Conservation (phyloP, 2,888 invertebrate genomes). For the Andrena praecox region DNA sequence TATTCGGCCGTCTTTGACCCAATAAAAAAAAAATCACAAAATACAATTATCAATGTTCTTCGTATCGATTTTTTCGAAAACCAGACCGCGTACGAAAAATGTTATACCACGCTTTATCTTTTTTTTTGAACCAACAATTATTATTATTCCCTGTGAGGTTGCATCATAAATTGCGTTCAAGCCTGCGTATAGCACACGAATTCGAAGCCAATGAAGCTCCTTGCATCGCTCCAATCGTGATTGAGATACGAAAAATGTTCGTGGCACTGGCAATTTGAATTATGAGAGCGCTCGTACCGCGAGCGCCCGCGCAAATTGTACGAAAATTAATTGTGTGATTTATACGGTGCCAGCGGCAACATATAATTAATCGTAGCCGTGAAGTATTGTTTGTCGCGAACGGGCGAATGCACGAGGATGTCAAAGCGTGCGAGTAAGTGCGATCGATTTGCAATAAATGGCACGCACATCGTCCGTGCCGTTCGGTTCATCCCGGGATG, state of each 20-base stretch:
- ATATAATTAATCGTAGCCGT: constrained; percentile 81
- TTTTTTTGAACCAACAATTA: too few relatives aligned
- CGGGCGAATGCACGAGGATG: constrained; percentile 60
- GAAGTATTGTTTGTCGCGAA: constrained; percentile 76
- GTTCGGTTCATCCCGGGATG: constrained; percentile 77
- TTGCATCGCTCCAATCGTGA: too few relatives aligned
- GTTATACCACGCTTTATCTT: too few relatives aligned
- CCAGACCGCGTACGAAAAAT: too few relatives aligned
- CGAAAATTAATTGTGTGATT: constrained; percentile 71
- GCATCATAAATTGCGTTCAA: too few relatives aligned
- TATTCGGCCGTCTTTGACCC: too few relatives aligned
- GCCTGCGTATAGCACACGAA: neutral
- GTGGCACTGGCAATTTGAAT: constrained; percentile 26
- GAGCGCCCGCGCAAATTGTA: constrained; percentile 26
- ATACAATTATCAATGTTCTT: too few relatives aligned
- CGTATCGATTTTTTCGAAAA: too few relatives aligned
- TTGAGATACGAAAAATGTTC: neutral
- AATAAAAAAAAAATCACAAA: too few relatives aligned
- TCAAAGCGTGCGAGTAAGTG: constrained; percentile 69
- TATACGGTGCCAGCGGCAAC: constrained; percentile 80
- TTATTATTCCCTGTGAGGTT: too few relatives aligned
- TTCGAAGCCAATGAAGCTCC: constrained; percentile 6
- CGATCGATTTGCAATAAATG: constrained; percentile 82
- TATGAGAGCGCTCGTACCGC: constrained; percentile 43
- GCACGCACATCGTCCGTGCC: constrained; percentile 57